These are phyloP conservation scores for Nasalis larvatus DNA, from an alignment of 2,113 vertebrate species.

Conservation along the genomic window DNA sequence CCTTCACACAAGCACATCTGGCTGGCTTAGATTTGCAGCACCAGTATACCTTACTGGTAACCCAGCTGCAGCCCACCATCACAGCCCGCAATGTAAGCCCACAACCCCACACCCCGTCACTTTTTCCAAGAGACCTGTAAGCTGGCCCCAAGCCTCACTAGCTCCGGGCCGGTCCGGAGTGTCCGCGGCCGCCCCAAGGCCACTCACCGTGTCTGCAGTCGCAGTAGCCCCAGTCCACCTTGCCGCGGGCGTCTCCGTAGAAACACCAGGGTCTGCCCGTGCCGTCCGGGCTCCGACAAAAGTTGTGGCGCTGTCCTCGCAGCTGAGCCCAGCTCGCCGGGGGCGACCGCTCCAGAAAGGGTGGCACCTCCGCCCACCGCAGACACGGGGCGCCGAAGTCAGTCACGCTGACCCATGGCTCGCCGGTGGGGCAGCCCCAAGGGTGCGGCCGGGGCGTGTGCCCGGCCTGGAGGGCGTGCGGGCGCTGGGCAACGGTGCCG, in stretches of 20 bases:
- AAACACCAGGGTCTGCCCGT: slow-evolving; percentile 91
- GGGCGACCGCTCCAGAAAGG: slow-evolving; percentile 78
- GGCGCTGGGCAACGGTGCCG: background rate
- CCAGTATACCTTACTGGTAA: fast-evolving
- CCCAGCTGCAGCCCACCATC: background rate
- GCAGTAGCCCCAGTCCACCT: slow-evolving; percentile 91
- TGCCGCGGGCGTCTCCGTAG: slow-evolving; percentile 81
- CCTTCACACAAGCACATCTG: background rate
- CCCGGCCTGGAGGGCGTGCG: background rate
- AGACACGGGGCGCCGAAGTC: slow-evolving; percentile 86
- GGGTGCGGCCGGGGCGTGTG: slow-evolving; percentile 61
- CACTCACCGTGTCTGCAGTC: slow-evolving; percentile 92
- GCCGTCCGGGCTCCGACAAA: slow-evolving; percentile 87
- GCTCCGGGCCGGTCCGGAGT: background rate
- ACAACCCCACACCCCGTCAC: background rate
- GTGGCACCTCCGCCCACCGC: slow-evolving; percentile 88
- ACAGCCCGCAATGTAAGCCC: background rate
- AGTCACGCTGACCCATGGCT: slow-evolving; percentile 86
- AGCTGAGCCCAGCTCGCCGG: slow-evolving; percentile 52
- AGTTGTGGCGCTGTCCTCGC: slow-evolving; percentile 84
- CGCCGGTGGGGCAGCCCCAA: slow-evolving; percentile 83
- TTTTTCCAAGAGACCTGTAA: background rate
- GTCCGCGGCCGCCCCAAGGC: background rate
- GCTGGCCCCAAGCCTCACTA: too few relatives aligned
- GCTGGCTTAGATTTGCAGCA: fast-evolving